Evolutionary conservation across 2,888 invertebrate species (phyloP), one percentile per base, ranked within the genome.

Genomic region (Strigamia transsilvanica): DNA sequence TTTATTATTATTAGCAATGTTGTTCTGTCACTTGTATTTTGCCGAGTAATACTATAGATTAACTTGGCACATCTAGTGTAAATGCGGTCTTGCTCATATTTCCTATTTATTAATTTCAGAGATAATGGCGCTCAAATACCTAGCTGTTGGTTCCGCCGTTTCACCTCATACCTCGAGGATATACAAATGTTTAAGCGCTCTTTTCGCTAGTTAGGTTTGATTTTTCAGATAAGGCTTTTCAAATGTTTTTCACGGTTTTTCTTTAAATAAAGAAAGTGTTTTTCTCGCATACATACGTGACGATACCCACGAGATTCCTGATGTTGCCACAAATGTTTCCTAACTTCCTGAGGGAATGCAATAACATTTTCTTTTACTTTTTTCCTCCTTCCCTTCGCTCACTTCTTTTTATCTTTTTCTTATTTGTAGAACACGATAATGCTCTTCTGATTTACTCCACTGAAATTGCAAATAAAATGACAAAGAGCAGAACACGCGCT

Each of bases 331-430:
- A 66, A 66, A 66, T 66, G 66, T 66, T 66, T 27, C 66, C 66
- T 27, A 66, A 66, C 66, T 66, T 66, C 66, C 66, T 66, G 66
- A 66, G 66, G 66, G 66, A 66, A 66, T 66, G 66, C 66, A 66
- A 66, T 66, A 66, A 66, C 66, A 66, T 66, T 66, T 66, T 66
- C 66, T 23, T 27, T 66, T 66, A 3, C 15, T 27, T 66, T 66
- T 27, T 15, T 27, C 66, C 15, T 23, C 27, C 66, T 27, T 27
- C 10, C 32, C 10, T 10, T 66, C 66, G 21, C 15, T 27, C 15
- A 23, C 15, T 66, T 1, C 23, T 23, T 66, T 61, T 46, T 46
- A 46, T 46, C 46, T 51, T 27, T n/a, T 66, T 66, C 66, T 66
- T 27, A 27, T 66, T 66, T 66, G 66, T 13, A 66, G 27, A 66